Base-by-base conservation (phyloP, 2,888 invertebrate genomes). In the Pycnomerus fuliginosus region DNA sequence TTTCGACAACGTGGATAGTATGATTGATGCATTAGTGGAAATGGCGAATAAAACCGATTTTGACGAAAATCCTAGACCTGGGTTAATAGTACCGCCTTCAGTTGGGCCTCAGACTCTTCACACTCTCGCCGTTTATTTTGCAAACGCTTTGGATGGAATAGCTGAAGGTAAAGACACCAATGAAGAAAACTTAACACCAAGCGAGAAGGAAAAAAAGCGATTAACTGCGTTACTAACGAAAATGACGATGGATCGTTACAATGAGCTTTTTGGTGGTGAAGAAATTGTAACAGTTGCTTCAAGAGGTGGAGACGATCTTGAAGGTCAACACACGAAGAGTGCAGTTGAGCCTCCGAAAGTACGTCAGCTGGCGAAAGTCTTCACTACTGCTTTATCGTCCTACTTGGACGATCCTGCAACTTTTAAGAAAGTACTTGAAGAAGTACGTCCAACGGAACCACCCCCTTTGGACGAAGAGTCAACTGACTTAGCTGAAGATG, bases 321-420 rank as follows among this genome's bases (percentile, higher is more conserved):
- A 80, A 28, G 71, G 79, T 38, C 77, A 83, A 60, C 80, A 87
- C 69, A 76, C 84, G 58, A 78, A 81, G 60, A 80, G 80, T 13
- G 80, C 83, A 0, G 67, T 85, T 3, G 78, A 80, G 7, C 8
- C 67, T 49, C 78, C 86, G n/a, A 78, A 84, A 69, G 79, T 90
- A 0, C 77, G 90, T 35, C 87, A 90, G 68, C 69, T 90, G 2
- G 90, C 90, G 1, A 85, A 87, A 70, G 87, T 90, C 2, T 91
- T 91, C 59, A 90, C 90, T 0, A 83, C 88, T 61, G 90, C 90
- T 0, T 70, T 91, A 10, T 85, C 87, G 1, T 87, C 87, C 0
- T 91, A 90, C 56, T 74, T 91, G 2, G 85, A 90, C 68, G 85
- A 90, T 68, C 90, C 90, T 1, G 83, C 84, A n/a, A 83, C 83